Evolutionary conservation across 92 coral and sea anemone species (phyloP).

Genomic region (Porites evermanni): DNA sequence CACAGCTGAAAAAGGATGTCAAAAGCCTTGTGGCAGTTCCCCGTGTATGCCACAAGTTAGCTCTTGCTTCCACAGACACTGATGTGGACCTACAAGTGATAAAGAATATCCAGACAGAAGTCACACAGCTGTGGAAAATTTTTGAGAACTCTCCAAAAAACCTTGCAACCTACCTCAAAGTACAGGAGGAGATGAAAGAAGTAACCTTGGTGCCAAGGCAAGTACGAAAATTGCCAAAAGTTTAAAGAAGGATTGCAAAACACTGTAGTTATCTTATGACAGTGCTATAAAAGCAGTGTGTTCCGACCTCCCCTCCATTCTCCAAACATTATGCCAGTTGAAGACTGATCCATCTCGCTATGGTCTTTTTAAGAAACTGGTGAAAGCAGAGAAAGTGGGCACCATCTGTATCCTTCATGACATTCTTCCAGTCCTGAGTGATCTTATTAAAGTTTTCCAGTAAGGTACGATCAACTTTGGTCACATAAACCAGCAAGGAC

Average conservation of each 20-base stretch:
- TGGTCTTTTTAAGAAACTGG: slow-evolving; percentile 16
- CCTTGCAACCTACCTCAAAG: slow-evolving; percentile 22
- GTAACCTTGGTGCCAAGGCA: slow-evolving; percentile 6
- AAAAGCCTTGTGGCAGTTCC: slow-evolving; percentile 37
- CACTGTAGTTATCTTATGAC: slow-evolving; percentile 27
- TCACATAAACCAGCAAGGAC: slow-evolving; percentile 20
- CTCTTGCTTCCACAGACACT: slow-evolving; percentile 7
- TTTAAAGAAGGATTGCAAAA: slow-evolving; percentile 38
- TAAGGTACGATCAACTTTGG: slow-evolving; percentile 30
- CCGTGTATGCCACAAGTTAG: slow-evolving; percentile 19
- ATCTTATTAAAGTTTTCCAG: slow-evolving; percentile 29
- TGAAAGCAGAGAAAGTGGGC: slow-evolving; percentile 8
- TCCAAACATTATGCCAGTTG: slow-evolving; percentile 24
- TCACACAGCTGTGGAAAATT: slow-evolving; percentile 23
- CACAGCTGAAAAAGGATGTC: slow-evolving; percentile 37
- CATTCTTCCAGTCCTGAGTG: slow-evolving; percentile 26
- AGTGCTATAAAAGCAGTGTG: slow-evolving; percentile 8
- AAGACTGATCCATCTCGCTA: slow-evolving; percentile 35
- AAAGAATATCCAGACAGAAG: slow-evolving; percentile 36
- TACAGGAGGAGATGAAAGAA: slow-evolving; percentile 34
- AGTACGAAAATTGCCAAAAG: slow-evolving; percentile 16
- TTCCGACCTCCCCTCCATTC: slow-evolving; percentile 26
- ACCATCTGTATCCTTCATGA: slow-evolving; percentile 22
- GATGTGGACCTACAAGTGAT: slow-evolving; percentile 21
- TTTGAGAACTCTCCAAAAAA: slow-evolving; percentile 28